These are phyloP conservation scores for Scotopteryx bipunctaria DNA, from an alignment of 2,888 invertebrate species.

Conservation along the genomic window DNA sequence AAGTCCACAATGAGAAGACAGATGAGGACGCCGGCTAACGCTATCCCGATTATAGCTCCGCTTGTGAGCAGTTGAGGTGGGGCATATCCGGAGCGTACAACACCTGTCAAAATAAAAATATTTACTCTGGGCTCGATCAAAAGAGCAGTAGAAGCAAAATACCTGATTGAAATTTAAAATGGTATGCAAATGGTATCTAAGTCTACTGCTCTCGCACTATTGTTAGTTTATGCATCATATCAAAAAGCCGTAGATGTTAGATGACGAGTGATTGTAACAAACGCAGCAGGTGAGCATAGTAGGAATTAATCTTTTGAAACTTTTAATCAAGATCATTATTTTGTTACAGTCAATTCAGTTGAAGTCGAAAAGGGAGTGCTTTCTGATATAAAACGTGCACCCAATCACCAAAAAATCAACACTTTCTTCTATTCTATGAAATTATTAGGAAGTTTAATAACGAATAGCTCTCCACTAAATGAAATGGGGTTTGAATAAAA, in stretches of 20 bases:
- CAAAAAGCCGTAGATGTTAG: constrained; percentile 74
- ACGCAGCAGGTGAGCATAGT: constrained; percentile 45
- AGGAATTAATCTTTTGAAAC: constrained; percentile 10
- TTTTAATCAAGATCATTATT: constrained; percentile 37
- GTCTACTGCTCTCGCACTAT: constrained; percentile 67
- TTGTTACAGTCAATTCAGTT: constrained; percentile 65
- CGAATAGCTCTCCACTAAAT: constrained; percentile 77
- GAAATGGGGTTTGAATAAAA: constrained; percentile 82
- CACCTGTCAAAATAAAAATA: constrained; percentile 63
- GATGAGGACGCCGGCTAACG: constrained; percentile 90
- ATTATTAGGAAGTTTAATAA: constrained; percentile 42
- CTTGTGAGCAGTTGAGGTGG: constrained; percentile 85
- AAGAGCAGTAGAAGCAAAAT: constrained; percentile 66
- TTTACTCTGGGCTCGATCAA: constrained; percentile 28
- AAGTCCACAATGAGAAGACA: constrained; percentile 93
- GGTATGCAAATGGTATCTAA: constrained; percentile 29
- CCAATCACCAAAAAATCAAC: constrained; percentile 67
- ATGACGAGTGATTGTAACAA: constrained; percentile 74
- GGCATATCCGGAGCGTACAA: constrained; percentile 74
- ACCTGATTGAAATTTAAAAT: constrained; percentile 29
- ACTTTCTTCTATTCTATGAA: constrained; percentile 38
- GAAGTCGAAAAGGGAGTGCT: constrained; percentile 72
- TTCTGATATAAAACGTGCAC: constrained; percentile 77
- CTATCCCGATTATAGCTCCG: constrained; percentile 92
- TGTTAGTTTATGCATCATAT: constrained; percentile 77